Evolutionary conservation across 2,888 invertebrate genomes (phyloP), one percentile per base, ranked within the genome.

Genomic region (Alviniconcha strummeri): DNA sequence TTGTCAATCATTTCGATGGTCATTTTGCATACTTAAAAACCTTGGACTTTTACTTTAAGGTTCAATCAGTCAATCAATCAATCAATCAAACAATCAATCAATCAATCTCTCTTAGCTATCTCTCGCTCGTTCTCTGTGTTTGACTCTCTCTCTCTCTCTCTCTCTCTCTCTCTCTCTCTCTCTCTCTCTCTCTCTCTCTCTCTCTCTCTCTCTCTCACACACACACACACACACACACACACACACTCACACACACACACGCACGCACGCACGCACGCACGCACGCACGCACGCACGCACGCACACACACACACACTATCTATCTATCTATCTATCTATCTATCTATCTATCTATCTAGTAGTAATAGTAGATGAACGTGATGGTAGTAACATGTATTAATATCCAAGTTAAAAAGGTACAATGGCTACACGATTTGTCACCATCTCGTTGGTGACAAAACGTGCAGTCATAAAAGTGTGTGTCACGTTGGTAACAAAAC

Each of bases 151-250:
- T 57, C 78, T 78, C 56, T 6, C 78, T 78, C 57, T 57, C 78
- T 57, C 56, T 78, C 57, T 57, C 56, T 78, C 8, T 78, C 78
- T 64, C 64, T 64, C 64, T 78, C 56, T 78, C n/a, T 57, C 64
- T 79, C 79, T 64, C 79, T 79, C 9, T 80, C 79, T 80, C 64
- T 80, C 64, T 80, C 64, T 80, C 79, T 80, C 64, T 80, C 79
- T 64, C 64, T 80, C 79, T 80, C 64, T 79, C 79, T 60, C 64
- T 57, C 79, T 60, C 79, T 52, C 52, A 3, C 71, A 71, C 71
- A 71, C 71, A 71, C 71, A 71, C 71, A 78, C 57, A 60, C 57
- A 64, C 67, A 80, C n/a, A 80, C 60, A 79, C 36, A 79, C 60
- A 79, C 36, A 79, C 60, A 79, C 60, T 60, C 60, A 79, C 60